Evolutionary conservation across 2,888 invertebrate species (phyloP), one percentile per base, ranked within the genome.

Genomic region (Mythimna loreyi): DNA sequence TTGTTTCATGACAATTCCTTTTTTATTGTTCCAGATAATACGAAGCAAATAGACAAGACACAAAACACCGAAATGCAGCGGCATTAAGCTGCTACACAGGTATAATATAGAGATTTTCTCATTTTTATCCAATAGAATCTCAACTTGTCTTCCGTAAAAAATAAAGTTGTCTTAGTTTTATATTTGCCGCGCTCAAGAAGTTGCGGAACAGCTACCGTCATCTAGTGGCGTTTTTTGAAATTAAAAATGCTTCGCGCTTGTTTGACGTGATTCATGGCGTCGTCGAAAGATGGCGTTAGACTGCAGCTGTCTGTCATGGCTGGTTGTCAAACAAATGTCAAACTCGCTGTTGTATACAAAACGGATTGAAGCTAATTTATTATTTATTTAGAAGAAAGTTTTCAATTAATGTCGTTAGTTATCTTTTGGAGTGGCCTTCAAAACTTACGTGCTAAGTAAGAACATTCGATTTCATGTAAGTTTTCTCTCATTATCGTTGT

Each of bases 21-120:
- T 59, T 36, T 56, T 75, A 40, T 90, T 90, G 87, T 92, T 92
- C 36, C 92, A 92, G 92, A 89, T 82, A 86, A 79, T 68, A 72
- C 81, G 72, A 67, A 73, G 70, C 47, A 33, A 55, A 78, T 70
- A 81, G 77, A 67, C 75, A 82, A 81, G 75, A 79, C 78, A 85
- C 75, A 84, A 86, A 74, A 86, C 75, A 85, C 76, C 80, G 90
- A 82, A 87, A 95, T 95, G 95, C 94, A 94, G 95, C 95, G 94
- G 94, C 94, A 87, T 82, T 95, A 92, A 93, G 94, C 95, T 95
- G 95, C 95, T 91, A 92, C 86, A 89, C 89, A 92, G 92, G 94
- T 92, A 88, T 33, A 9, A 47, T 40, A 5, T 50, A 30, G 6
- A 21, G 30, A 50, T 21, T 55, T 50, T 0, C n/a, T 30, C 19